phyloP scores from a whole-genome alignment of 2,888 invertebrate genomes.

The Parthenolecanium corni region DNA sequence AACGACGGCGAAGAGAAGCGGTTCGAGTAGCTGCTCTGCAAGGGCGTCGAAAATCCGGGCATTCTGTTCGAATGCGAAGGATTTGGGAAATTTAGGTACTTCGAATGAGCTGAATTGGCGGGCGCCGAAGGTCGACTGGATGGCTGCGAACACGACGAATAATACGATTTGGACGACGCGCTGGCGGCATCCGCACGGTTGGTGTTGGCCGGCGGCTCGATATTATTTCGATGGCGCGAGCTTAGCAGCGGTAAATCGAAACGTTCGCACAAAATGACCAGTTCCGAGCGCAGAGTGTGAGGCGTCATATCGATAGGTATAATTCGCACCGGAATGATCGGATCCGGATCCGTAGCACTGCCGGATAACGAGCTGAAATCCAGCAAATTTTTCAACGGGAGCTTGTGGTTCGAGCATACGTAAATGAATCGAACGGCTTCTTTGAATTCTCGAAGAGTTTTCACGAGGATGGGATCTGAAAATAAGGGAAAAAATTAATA shows the following conservation, averaged over 20 bases:
- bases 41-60: not conserved
- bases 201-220: not conserved
- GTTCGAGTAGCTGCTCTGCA: slow-evolving; percentile 1
- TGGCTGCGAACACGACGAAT: not conserved
- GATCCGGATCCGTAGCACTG: slow-evolving; percentile 39
- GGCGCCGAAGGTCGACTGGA: not conserved
- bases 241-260: slow-evolving; percentile 19
- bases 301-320: slow-evolving; percentile 52
- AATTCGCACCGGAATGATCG: slow-evolving; percentile 44
- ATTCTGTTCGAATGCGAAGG: not conserved
- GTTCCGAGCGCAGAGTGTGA: slow-evolving; percentile 48
- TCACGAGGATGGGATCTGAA: slow-evolving; percentile 38
- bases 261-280: slow-evolving; percentile 44
- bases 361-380: slow-evolving; percentile 37
- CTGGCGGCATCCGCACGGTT: not conserved
- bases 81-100: slow-evolving; percentile 4
- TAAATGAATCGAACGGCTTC: slow-evolving; percentile 44
- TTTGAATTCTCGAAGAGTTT: slow-evolving; percentile 40
- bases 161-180: not conserved
- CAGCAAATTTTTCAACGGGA: slow-evolving; percentile 41
- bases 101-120: not conserved
- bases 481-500: not conserved
- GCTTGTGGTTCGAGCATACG: slow-evolving; percentile 48
- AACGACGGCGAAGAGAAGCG: slow-evolving; percentile 15
- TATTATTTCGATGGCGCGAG: slow-evolving; percentile 8